Conservation (phyloP, 2,888 invertebrate genomes). For the Drosophila macrospina region DNA sequence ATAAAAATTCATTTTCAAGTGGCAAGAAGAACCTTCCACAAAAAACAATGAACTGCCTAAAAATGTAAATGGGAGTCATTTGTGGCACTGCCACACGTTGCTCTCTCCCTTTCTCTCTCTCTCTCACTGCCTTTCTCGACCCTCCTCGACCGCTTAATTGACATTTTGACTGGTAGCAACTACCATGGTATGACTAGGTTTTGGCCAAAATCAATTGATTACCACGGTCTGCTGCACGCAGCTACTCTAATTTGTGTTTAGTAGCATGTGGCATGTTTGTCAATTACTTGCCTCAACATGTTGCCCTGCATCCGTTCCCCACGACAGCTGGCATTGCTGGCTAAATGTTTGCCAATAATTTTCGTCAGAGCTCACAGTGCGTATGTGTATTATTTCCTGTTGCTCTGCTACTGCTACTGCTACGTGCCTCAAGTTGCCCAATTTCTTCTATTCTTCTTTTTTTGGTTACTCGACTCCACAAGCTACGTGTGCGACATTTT, state of each 20-base stretch:
- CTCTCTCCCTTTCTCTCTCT: too few relatives aligned
- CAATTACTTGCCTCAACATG: conserved; percentile 66
- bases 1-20: conserved; percentile 61
- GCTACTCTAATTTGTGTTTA: conserved; percentile 76
- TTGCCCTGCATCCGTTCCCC: not conserved
- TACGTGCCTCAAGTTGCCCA: conserved; percentile 64
- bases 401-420: conserved; percentile 42
- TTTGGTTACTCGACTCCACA: conserved; percentile 23
- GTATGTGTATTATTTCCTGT: conserved; percentile 77
- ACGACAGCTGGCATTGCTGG: conserved; percentile 6
- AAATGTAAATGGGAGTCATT: conserved; percentile 62
- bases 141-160: conserved; percentile 55
- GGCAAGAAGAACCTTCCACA: conserved; percentile 1
- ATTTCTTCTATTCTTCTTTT: conserved; percentile 10
- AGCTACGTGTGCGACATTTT: conserved; percentile 77
- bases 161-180: conserved; percentile 65
- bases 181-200: conserved; percentile 11
- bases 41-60: conserved; percentile 31
- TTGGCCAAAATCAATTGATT: conserved; percentile 73
- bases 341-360: conserved; percentile 70
- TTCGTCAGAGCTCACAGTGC: conserved; percentile 56
- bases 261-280: conserved; percentile 79
- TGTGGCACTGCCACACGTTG: not conserved
- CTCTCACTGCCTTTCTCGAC: not conserved
- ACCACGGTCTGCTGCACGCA: conserved; percentile 46